phyloP scores from a whole-genome alignment of 2,797 vertebrate genomes.

The Sebastolobus altivelis region DNA sequence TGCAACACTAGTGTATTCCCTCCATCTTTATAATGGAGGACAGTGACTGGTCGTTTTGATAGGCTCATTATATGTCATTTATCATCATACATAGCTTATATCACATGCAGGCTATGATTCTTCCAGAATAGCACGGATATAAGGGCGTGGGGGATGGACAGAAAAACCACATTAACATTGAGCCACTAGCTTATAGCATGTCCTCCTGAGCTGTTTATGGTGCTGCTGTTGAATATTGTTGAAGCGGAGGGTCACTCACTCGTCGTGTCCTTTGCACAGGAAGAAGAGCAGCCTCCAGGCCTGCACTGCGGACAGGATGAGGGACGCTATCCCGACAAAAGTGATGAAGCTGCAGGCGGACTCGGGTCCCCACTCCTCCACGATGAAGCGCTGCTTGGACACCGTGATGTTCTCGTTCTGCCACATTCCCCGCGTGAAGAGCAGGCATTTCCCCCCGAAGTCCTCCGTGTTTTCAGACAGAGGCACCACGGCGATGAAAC shows the following conservation, averaged over 20 bases:
- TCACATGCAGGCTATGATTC: neutral
- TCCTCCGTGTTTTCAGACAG: constrained; percentile 94
- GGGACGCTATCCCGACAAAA: constrained; percentile 91
- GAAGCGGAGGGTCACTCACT: constrained; percentile 87
- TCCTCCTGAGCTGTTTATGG: neutral
- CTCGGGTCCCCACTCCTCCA: constrained; percentile 97
- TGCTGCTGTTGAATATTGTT: neutral
- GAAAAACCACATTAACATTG: constrained; percentile 6
- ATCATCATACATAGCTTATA: neutral
- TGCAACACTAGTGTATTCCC: constrained; percentile 5
- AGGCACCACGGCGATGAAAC: constrained; percentile 94
- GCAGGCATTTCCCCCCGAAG: constrained; percentile 94
- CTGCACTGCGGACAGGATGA: constrained; percentile 93
- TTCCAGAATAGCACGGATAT: neutral
- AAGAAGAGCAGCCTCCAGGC: constrained; percentile 95
- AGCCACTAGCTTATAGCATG: neutral
- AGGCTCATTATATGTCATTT: neutral
- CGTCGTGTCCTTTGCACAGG: constrained; percentile 96
- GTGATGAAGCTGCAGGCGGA: constrained; percentile 96
- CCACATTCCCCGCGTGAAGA: constrained; percentile 98
- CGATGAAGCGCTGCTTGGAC: constrained; percentile 94
- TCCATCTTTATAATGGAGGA: constrained; percentile 45
- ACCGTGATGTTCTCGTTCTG: constrained; percentile 97
- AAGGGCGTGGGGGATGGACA: constrained; percentile 13
- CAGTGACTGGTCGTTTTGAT: constrained; percentile 35